A percentile compares a stretch with the other conserved stretches of the same genome.
Conservation (phyloP, 2,888 invertebrate species). For the Machimus atricapillus region DNA sequence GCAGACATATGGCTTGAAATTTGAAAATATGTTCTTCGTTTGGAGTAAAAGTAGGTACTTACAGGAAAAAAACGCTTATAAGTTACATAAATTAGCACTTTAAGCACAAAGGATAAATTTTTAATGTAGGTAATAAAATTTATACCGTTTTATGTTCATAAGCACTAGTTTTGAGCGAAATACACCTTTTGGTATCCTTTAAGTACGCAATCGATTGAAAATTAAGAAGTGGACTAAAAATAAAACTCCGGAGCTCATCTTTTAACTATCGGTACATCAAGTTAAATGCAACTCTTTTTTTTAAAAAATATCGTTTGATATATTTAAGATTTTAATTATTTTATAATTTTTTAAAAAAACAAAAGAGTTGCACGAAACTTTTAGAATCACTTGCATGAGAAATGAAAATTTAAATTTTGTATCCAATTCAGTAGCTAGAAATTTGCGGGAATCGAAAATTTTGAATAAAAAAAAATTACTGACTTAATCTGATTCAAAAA, state of each 20-base stretch:
- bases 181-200: background rate
- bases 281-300: background rate
- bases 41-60: background rate
- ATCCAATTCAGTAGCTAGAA: background rate
- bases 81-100: background rate
- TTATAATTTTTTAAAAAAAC: background rate
- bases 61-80: background rate
- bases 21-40: background rate
- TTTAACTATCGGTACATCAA: background rate
- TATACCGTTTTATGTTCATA: background rate
- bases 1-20: background rate
- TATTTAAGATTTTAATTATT: background rate
- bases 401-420: background rate
- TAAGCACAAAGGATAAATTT: background rate
- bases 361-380: background rate
- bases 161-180: background rate
- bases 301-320: background rate
- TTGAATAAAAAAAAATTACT: background rate
- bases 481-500: background rate
- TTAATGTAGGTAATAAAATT: background rate
- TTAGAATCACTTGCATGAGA: background rate
- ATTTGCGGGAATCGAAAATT: slow-evolving; percentile 19
- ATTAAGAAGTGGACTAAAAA: background rate
- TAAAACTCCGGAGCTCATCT: background rate
- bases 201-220: background rate